phyloP scores from a whole-genome alignment of 1,140 invertebrate genomes.

The Vanessa atalanta region DNA sequence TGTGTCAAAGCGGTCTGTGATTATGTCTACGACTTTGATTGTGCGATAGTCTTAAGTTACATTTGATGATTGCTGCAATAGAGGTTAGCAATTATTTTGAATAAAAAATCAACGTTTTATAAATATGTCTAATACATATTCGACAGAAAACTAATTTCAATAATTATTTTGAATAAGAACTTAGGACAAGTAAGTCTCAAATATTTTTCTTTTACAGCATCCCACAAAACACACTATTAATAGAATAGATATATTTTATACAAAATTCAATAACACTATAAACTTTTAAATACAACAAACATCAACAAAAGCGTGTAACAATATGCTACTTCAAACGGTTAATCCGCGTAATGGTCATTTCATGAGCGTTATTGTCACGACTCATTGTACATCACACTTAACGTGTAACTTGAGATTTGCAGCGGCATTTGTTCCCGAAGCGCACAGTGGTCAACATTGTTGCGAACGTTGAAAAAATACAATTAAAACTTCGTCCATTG shows the following conservation, averaged over 20 bases:
- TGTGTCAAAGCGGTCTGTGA: slow-evolving; percentile 9
- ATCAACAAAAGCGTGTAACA: slow-evolving; percentile 14
- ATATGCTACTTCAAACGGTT: slow-evolving; percentile 18
- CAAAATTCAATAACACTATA: slow-evolving; percentile 6
- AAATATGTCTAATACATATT: no score
- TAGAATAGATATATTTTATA: not conserved
- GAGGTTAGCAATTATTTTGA: not conserved
- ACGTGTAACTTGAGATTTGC: slow-evolving; percentile 11
- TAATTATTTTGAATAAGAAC: no score
- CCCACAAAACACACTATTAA: no score
- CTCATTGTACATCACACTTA: slow-evolving; percentile 39
- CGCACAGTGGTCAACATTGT: not conserved
- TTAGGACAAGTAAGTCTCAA: no score
- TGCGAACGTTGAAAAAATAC: slow-evolving; percentile 30
- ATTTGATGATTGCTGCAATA: not conserved
- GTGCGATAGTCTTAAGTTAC: slow-evolving; percentile 20
- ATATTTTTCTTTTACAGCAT: no score
- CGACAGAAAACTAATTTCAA: no score
- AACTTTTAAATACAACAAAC: slow-evolving; percentile 4
- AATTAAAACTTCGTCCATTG: slow-evolving; percentile 27
- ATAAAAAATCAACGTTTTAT: not conserved
- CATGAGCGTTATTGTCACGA: slow-evolving; percentile 21
- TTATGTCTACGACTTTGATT: slow-evolving; percentile 10
- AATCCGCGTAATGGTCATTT: slow-evolving; percentile 39
- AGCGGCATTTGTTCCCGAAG: no score